Evolutionary conservation across 2,888 invertebrate species (phyloP), one percentile per base, ranked within the genome.

Genomic region (Congeria kusceri): DNA sequence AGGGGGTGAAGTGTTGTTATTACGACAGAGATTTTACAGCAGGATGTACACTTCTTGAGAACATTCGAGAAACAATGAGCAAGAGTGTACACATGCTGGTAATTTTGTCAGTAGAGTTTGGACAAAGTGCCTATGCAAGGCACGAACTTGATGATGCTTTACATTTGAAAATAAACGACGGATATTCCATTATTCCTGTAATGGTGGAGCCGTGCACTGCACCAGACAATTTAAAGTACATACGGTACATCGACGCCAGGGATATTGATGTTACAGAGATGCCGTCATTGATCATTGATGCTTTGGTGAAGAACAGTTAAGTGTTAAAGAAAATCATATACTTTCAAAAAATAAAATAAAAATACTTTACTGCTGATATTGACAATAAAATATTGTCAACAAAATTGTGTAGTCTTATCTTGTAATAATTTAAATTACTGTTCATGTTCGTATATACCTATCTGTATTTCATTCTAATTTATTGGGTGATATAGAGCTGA

Each of bases 1-100:
- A 9, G 5, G 57, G 58, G 0, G 20, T 61, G 0, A 73, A 66
- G 27, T 73, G 72, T 39, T 73, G 72, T 47, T 23, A 73, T 18
- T 59, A 65, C 61, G 49, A 58, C 5, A 25, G 57, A 11, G 66
- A 73, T 63, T 73, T 73, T 49, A n/a, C 20, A 23, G 59, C 72
- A 28, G 72, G 72, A 18, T 23, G 23, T 1, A 57, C 29, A 20
- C 29, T 73, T 23, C 15, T 66, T 29, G 66, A 66, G 0, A 73
- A 73, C 20, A 73, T 73, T 2, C n/a, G 59, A n/a, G 23, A 66
- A 23, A 27, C 18, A 25, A 53, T 73, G 13, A 47, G 25, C 7
- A 61, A n/a, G 4, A 65, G 65, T 23, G 15, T 73, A 1, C 58
- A 61, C n/a, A 73, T 65, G 39, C 32, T 73, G n/a, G 39, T 73